Evolutionary conservation across 2,888 invertebrate species (phyloP).

Genomic region (Sceliomorpha sp.): DNA sequence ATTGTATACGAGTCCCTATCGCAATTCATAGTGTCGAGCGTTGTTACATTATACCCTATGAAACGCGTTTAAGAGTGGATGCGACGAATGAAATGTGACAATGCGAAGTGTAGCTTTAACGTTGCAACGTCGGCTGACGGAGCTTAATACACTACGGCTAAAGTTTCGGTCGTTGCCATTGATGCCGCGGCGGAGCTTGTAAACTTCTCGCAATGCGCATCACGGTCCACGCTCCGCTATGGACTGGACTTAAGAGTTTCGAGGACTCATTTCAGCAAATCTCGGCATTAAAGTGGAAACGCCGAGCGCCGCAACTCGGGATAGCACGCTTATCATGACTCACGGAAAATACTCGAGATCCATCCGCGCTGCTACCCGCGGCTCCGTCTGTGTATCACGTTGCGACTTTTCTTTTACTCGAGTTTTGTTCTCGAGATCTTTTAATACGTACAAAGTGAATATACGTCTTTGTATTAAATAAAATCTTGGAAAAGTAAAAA

Average conservation of each 20-base stretch:
- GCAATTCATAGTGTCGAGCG: conserved; percentile 11
- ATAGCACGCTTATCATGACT: conserved; percentile 14
- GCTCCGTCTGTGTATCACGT: too few relatives aligned
- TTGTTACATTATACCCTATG: conserved; percentile 3
- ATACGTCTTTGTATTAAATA: too few relatives aligned
- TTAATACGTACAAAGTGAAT: too few relatives aligned
- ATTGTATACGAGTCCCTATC: too few relatives aligned
- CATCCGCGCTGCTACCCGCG: conserved; percentile 1
- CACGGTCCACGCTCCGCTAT: conserved; percentile 10
- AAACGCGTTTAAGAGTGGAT: conserved; percentile 19
- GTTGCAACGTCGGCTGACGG: conserved; percentile 8
- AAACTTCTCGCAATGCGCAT: conserved; percentile 28
- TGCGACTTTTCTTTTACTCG: too few relatives aligned
- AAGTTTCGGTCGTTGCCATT: conserved; percentile 44
- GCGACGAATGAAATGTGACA: conserved; percentile 36
- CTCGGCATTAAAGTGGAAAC: conserved; percentile 29
- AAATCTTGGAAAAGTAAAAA: too few relatives aligned
- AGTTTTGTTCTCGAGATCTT: too few relatives aligned
- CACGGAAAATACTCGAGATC: neutral
- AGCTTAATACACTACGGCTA: conserved; percentile 27
- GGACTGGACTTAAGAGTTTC: conserved; percentile 26
- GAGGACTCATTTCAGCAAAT: conserved; percentile 27
- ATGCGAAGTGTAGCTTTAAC: conserved; percentile 16
- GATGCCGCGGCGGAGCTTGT: conserved; percentile 28
- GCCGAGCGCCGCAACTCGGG: conserved; percentile 3